Evolutionary conservation across 1,140 invertebrate genomes (phyloP).

Genomic region (Galleria mellonella): DNA sequence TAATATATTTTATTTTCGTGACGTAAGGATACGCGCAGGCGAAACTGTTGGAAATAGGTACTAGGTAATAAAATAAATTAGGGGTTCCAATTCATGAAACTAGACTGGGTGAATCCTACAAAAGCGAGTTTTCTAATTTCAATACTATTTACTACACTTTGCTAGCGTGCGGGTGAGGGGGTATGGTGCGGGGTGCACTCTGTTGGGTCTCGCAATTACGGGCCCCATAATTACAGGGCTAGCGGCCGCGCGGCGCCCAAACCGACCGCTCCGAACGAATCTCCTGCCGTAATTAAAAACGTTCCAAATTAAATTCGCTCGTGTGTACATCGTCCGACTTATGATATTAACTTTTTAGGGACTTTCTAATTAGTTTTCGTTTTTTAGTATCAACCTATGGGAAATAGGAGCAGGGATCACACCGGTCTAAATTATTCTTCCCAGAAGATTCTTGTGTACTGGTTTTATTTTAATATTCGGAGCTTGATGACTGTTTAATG

Average conservation of each 20-base stretch:
- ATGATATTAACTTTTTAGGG: constrained; percentile 69
- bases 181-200: constrained; percentile 24
- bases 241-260: constrained; percentile 60
- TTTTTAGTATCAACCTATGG: constrained; percentile 30
- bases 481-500: no score
- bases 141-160: background rate
- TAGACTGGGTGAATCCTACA: no score
- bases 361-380: constrained; percentile 70
- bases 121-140: background rate
- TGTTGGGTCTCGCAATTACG: constrained; percentile 59
- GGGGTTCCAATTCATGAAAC: no score
- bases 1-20: no score
- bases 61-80: no score
- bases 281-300: constrained; percentile 70
- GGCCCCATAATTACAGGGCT: constrained; percentile 67
- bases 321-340: constrained; percentile 55
- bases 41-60: no score
- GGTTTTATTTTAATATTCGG: background rate
- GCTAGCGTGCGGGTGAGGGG: constrained; percentile 16
- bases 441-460: no score
- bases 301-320: constrained; percentile 72
- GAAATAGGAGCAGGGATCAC: constrained; percentile 21
- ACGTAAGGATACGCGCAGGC: no score
- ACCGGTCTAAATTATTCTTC: no score
- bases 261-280: constrained; percentile 46